Evolutionary conservation across 2,797 vertebrate species (phyloP), one percentile per base, ranked within the genome.

Genomic region (Sardinella longiceps): DNA sequence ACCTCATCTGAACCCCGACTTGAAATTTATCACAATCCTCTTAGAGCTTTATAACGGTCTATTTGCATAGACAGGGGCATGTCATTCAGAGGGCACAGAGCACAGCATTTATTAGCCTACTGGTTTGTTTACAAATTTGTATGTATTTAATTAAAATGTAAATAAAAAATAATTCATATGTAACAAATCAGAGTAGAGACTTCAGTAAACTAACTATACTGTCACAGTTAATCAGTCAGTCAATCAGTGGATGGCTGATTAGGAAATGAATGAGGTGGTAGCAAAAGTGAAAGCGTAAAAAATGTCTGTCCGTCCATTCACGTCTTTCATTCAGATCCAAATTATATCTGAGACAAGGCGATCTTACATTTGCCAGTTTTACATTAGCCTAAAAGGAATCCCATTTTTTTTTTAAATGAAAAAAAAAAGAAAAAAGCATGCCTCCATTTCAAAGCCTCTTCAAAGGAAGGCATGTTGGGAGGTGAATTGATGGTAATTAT

Each of bases 401-500:
- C 37, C 37, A 6, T 37, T 39, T 28, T 11, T 14, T 15, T 28
- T 28, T n/a, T n/a, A n/a, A n/a, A n/a, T n/a, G n/a, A n/a, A n/a
- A n/a, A 25, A 60, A 60, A n/a, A n/a, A 12, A 48, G 1, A 48
- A 48, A 77, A 77, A 58, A 77, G 43, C 33, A 77, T 39, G 70
- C 70, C 37, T 37, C 70, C 20, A 77, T 77, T 77, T 43, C 70
- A 77, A 77, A 77, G 18, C 18, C 66, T 37, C 70, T 77, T 77
- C 18, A 18, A 43, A 37, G 33, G 70, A 20, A 23, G 20, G 33
- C 37, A 39, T 20, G 28, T 30, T 70, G 30, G 70, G 70, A 30
- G 37, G 46, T 51, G 12, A 83, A 86, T 60, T 58, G 80, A 1
- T 53, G 66, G 28, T 37, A 51, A 39, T 86, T 84, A 80, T 20